phyloP scores from a whole-genome alignment of 2,888 invertebrate genomes.

The Hemaris fuciformis region DNA sequence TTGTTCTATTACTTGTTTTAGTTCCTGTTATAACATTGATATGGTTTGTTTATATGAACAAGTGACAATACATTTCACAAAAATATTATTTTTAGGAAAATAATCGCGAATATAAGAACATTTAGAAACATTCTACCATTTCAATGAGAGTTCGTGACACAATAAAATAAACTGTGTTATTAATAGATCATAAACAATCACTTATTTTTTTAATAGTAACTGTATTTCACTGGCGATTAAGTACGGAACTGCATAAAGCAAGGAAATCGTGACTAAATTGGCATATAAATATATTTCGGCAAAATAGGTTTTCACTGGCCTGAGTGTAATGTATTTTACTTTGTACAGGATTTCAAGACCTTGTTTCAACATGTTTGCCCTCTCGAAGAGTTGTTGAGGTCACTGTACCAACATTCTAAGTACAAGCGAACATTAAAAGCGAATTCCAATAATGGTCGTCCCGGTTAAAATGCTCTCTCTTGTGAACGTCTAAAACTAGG shows the following conservation, averaged over 20 bases:
- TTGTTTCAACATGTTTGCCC: background rate
- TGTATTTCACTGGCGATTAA: background rate
- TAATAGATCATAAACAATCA: too few species aligned
- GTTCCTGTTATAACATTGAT: background rate
- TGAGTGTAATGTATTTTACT: background rate
- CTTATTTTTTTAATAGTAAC: too few species aligned
- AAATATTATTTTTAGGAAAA: too few species aligned
- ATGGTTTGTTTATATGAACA: too few species aligned
- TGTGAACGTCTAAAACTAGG: slow-evolving; percentile 13
- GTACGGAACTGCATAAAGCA: background rate
- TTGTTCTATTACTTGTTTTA: background rate
- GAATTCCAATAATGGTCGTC: slow-evolving; percentile 6
- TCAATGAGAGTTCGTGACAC: too few species aligned
- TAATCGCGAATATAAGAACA: too few species aligned
- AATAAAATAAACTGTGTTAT: too few species aligned
- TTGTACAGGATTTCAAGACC: background rate
- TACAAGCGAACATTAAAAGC: slow-evolving; percentile 6
- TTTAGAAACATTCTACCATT: too few species aligned
- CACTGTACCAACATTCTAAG: background rate
- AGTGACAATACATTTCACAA: too few species aligned
- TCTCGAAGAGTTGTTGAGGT: background rate
- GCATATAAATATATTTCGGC: background rate
- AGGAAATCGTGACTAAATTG: background rate
- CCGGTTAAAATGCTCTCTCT: slow-evolving; percentile 10
- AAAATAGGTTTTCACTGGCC: background rate